Evolutionary conservation across 2,113 vertebrate species (phyloP), one percentile per base, ranked within the genome.

Genomic region (Craseonycteris thonglongyai): DNA sequence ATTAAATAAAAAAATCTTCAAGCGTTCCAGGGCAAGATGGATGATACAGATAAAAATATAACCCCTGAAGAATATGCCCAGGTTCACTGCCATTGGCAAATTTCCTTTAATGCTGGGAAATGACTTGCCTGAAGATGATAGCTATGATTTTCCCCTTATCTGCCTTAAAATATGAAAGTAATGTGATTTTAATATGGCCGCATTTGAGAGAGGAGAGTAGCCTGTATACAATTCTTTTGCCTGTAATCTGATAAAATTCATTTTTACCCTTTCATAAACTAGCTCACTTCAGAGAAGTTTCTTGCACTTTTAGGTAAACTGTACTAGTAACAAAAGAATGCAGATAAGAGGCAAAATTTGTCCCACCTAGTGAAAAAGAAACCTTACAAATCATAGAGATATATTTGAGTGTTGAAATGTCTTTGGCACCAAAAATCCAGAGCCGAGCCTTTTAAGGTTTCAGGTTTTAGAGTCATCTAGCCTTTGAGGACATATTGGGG

Each of bases 261-360:
- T 80, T 75, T 90, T 81, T 71, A 81, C 30, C 38, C 18, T 94
- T 86, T 97, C 30, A 28, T 22, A 88, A 92, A 38, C 92, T n/a
- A 87, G 49, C 33, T 33, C 65, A 85, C 84, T 84, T 90, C 71
- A 84, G 59, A 89, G 40, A 86, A 86, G 40, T 89, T 83, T 83
- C 56, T 94, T 89, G 19, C 33, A 42, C 38, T 74, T 2, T 82
- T 91, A 58, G 66, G 30, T 88, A 22, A 81, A 94, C 83, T 28
- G 14, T 45, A 33, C 61, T 51, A 71, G 21, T 71, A 49, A 79
- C 21, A 33, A 82, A 47, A 47, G 22, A 28, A 84, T n/a, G 13
- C 28, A 54, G 28, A 42, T 79, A 68, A 79, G 49, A 82, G 18
- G 49, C 1, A 83, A 89, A 80, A 49, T 61, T 26, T 75, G 2